Evolutionary conservation across 2,797 vertebrate species (phyloP), one percentile per base, ranked within the genome.

Genomic region (Falco concolor): DNA sequence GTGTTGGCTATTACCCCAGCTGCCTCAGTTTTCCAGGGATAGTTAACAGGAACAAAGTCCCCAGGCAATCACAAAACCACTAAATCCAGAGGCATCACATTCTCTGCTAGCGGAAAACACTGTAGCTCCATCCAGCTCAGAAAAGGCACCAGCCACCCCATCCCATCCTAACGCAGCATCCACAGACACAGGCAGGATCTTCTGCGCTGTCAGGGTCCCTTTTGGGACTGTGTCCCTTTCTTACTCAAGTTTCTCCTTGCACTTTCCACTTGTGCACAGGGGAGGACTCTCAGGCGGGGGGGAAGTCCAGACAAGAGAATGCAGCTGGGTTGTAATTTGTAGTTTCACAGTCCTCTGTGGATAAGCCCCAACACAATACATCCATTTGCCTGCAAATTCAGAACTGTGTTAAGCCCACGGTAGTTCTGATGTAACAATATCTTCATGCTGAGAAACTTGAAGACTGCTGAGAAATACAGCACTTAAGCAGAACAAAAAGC

Each of bases 321-420:
- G 65, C 93, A 95, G 92, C 89, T 95, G 94, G 36, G 90, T 87
- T 90, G 89, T 97, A 97, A 97, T 96, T 97, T 95, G 95, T 96
- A 97, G 95, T 97, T 97, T 96, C 96, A 96, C 94, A 97, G 96
- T 93, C 83, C 88, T 96, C 94, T 93, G 90, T 93, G 93, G 96
- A 94, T 97, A 96, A 97, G 92, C 94, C 95, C 93, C 95, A 96
- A 92, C 96, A 97, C 95, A 97, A 97, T 97, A 96, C 91, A 96
- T 97, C 97, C 96, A 97, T 97, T 97, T 97, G 91, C 97, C 97
- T 97, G 95, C 96, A 97, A 97, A 97, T 97, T 97, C 95, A 47
- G 81, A 97, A 97, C 96, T 97, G 96, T 97, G 95, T 97, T 97
- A 97, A 97, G 93, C 96, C 93, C 93, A 96, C 93, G 6, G 97